Evolutionary conservation across 2,797 vertebrate genomes (phyloP), one percentile per base, ranked within the genome.

Genomic region (Brotula barbata): DNA sequence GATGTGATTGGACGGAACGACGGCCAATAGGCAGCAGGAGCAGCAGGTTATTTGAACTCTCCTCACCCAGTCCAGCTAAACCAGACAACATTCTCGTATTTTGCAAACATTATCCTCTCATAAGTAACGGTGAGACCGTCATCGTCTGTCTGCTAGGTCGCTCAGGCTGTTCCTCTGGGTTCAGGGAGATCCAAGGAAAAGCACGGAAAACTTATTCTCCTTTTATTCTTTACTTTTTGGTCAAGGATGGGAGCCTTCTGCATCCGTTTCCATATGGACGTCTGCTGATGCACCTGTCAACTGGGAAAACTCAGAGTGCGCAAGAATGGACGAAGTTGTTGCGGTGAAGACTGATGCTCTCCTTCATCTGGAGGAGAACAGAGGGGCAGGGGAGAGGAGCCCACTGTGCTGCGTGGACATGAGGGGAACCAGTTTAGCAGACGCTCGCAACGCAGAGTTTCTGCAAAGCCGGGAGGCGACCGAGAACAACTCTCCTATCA

Each of bases 261-360:
- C 53, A 51, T 74, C 22, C 44, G 1, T 47, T 53, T 37, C 63
- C 64, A 56, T 48, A 49, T 74, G 69, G 80, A 79, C 54, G 45
- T 75, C 64, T 60, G 20, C 70, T 65, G 74, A 77, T 86, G 86
- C 85, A 88, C 87, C 84, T 89, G 84, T 81, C 58, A 74, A 79
- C 21, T 16, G 22, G 76, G 72, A 58, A 47, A 72, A 55, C 41
- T 36, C 42, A 4, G 14, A 16, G 11, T 12, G n/a, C 67, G 59
- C 59, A 78, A 90, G 81, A 80, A 95, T 96, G 95, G 93, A 94
- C 89, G 85, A 91, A 75, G 88, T 92, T 19, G 92, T 93, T 65
- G 93, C 89, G 80, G 93, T 92, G 87, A 93, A 92, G 81, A 91
- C 96, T 40, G 90, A 93, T 50, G 68, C 83, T 78, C 89, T 88